phyloP scores from a whole-genome alignment of 2,113 vertebrate species.

The Leucoraja erinaceus region DNA sequence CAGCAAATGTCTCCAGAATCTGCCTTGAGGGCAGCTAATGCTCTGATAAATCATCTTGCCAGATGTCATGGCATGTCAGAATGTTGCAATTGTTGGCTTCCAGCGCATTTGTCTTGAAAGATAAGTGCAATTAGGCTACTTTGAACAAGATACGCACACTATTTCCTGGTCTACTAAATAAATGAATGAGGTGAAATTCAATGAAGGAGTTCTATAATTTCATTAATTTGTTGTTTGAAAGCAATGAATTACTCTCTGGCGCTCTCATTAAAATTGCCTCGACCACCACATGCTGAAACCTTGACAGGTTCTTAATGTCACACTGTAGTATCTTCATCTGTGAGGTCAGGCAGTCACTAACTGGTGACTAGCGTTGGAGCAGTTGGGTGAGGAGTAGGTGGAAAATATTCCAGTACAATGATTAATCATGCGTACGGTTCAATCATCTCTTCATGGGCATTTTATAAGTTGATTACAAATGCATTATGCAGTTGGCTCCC shows the following conservation, averaged over 20 bases:
- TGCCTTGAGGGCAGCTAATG: not conserved
- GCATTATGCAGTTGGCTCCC: no score
- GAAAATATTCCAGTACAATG: not conserved
- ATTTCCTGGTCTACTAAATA: not conserved
- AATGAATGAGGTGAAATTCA: not conserved
- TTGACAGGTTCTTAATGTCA: not conserved
- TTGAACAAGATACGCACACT: not conserved
- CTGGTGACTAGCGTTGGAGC: not conserved
- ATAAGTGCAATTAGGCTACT: not conserved
- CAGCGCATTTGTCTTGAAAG: not conserved
- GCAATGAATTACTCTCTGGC: not conserved
- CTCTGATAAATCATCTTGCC: not conserved
- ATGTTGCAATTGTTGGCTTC: conserved; percentile 22
- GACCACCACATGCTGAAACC: no score
- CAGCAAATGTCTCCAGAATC: not conserved
- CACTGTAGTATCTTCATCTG: not conserved
- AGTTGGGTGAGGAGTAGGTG: not conserved
- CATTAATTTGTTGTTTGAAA: not conserved
- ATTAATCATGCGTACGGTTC: not conserved
- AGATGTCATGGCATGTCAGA: not conserved
- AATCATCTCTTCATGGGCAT: not conserved
- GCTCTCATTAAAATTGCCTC: not conserved
- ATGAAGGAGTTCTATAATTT: not conserved
- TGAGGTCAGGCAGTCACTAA: not conserved
- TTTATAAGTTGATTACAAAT: not conserved